These are phyloP conservation scores for Saturnia pavonia DNA, from an alignment of 2,888 invertebrate genomes.

Conservation along the genomic window DNA sequence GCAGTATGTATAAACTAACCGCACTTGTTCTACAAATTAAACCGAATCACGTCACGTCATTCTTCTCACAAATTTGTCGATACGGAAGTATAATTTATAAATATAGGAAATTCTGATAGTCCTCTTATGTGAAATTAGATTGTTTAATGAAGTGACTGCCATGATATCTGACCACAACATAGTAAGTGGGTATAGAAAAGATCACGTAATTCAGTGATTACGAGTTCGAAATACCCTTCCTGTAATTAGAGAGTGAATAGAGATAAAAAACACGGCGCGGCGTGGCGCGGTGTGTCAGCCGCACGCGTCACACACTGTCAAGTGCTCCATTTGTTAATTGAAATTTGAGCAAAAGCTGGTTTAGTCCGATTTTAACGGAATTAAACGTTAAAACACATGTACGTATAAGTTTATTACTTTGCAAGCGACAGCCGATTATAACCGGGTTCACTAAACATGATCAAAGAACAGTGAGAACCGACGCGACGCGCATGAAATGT, in stretches of 20 bases:
- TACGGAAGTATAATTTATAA: too few relatives aligned
- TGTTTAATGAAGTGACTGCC: not conserved
- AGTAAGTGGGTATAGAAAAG: not conserved
- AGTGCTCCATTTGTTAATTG: constrained; percentile 54
- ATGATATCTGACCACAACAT: not conserved
- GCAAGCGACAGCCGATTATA: not conserved
- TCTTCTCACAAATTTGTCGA: too few relatives aligned
- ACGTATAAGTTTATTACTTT: constrained; percentile 3
- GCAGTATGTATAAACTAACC: not conserved
- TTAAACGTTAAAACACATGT: constrained; percentile 16
- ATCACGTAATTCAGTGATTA: not conserved
- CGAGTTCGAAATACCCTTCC: not conserved
- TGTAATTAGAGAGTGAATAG: constrained; percentile 9
- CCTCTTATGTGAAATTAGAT: too few relatives aligned
- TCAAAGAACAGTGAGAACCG: too few relatives aligned
- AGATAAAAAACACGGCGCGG: not conserved
- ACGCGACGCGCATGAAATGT: too few relatives aligned
- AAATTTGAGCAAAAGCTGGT: constrained; percentile 37
- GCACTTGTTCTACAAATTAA: not conserved
- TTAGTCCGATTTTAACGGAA: constrained; percentile 17
- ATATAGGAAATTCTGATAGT: too few relatives aligned
- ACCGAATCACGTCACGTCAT: not conserved
- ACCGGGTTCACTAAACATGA: not conserved
- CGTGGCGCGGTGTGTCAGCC: not conserved
- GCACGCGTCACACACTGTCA: not conserved